A percentile compares a stretch with the other conserved stretches of the same genome.
These are phyloP conservation scores for Homarus gammarus DNA, from an alignment of 2,888 invertebrate species.

Conservation along the genomic window DNA sequence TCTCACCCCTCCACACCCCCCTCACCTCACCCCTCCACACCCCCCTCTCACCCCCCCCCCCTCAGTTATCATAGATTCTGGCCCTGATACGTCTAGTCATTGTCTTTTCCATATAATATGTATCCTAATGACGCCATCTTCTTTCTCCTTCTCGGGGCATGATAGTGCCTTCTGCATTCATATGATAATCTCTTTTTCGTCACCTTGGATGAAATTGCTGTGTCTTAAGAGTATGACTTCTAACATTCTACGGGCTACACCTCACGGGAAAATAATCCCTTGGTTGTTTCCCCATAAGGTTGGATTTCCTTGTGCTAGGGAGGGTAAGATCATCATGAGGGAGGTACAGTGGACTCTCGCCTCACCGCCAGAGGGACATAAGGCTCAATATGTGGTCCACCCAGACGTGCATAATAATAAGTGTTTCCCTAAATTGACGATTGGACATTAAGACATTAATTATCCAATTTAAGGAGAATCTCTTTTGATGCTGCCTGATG, in stretches of 20 bases:
- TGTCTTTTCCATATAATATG: neutral
- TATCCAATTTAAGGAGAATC: conserved; percentile 74
- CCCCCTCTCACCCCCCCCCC: neutral
- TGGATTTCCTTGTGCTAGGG: neutral
- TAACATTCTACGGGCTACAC: neutral
- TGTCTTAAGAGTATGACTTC: conserved; percentile 32
- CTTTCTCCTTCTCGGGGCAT: neutral
- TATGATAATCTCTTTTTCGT: conserved; percentile 61
- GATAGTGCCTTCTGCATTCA: conserved; percentile 52
- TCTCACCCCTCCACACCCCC: neutral
- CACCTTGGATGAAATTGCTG: conserved; percentile 61
- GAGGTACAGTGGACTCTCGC: conserved; percentile 32
- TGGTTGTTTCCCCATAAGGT: neutral
- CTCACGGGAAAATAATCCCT: conserved; percentile 22
- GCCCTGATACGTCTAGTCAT: neutral
- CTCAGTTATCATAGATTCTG: neutral
- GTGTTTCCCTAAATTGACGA: conserved; percentile 75
- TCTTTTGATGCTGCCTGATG: conserved; percentile 73
- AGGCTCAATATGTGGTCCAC: conserved; percentile 38
- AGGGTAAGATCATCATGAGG: neutral
- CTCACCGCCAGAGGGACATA: conserved; percentile 23
- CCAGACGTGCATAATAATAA: conserved; percentile 66
- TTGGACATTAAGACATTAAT: conserved; percentile 75
- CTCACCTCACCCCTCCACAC: neutral
- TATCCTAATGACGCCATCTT: conserved; percentile 6